Conservation (phyloP, 2,888 invertebrate genomes). For the Xestia c-nigrum region DNA sequence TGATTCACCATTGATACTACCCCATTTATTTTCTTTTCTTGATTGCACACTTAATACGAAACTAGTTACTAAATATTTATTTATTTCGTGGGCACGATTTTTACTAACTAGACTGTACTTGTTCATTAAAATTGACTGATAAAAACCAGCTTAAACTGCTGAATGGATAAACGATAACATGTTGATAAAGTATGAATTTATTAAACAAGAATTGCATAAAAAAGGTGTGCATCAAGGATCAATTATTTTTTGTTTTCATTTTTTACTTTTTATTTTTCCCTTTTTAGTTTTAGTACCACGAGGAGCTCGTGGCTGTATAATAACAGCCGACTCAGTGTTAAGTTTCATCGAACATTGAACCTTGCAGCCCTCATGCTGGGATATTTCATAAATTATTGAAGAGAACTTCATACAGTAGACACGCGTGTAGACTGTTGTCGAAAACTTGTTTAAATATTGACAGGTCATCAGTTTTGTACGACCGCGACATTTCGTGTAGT, state of each 20-base stretch:
- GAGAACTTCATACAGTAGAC: slow-evolving; percentile 3
- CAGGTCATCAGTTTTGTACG: slow-evolving; percentile 6
- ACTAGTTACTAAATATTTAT: not conserved
- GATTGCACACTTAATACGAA: not conserved
- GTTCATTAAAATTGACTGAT: not conserved
- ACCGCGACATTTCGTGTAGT: not conserved
- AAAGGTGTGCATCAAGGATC: not conserved
- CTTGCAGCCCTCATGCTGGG: not conserved
- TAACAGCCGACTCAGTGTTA: too few relatives aligned
- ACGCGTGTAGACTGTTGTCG: not conserved
- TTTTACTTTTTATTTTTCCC: too few relatives aligned
- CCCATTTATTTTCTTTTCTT: not conserved
- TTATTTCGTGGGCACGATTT: not conserved
- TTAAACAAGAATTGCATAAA: not conserved
- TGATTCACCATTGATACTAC: not conserved
- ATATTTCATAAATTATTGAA: slow-evolving; percentile 11
- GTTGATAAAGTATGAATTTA: not conserved
- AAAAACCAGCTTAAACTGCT: not conserved
- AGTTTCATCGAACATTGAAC: not conserved
- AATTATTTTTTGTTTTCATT: too few relatives aligned
- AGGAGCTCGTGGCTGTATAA: too few relatives aligned
- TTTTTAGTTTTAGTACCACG: too few relatives aligned
- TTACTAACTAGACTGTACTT: not conserved
- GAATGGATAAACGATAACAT: not conserved
- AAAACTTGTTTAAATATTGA: slow-evolving; percentile 23